Evolutionary conservation across 2,888 invertebrate species (phyloP).

Genomic region (Nomada fucata): DNA sequence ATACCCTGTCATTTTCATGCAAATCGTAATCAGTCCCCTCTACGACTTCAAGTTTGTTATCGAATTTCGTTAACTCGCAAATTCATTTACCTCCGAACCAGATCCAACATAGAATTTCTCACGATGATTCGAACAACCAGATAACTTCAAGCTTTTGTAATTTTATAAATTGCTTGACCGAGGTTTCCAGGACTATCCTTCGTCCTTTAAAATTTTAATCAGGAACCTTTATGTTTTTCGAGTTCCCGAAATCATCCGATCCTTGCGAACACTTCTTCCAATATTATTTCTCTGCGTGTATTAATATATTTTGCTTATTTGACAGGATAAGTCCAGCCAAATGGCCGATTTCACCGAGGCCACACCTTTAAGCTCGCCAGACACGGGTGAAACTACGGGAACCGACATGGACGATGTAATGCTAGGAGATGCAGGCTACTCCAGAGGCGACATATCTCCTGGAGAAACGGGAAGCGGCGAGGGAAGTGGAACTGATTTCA

Average conservation of each 20-base stretch:
- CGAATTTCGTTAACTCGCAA: neutral
- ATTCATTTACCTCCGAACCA: neutral
- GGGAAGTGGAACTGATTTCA: conserved; percentile 68
- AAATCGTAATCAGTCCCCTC: conserved; percentile 15
- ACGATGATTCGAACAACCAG: too few species aligned
- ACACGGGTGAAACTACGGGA: conserved; percentile 52
- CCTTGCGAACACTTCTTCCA: too few species aligned
- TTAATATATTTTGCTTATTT: neutral
- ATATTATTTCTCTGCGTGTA: too few species aligned
- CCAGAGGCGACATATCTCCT: conserved; percentile 77
- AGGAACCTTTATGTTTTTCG: too few species aligned
- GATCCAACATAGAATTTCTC: too few species aligned
- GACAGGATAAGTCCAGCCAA: conserved; percentile 39
- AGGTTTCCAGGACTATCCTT: too few species aligned
- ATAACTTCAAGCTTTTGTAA: too few species aligned
- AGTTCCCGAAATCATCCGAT: too few species aligned
- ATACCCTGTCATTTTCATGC: conserved; percentile 4
- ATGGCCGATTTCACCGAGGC: conserved; percentile 67
- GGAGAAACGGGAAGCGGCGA: conserved; percentile 76
- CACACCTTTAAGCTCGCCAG: conserved; percentile 71
- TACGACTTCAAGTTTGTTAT: neutral
- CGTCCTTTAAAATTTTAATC: too few species aligned
- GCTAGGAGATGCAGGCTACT: conserved; percentile 76
- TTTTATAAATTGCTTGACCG: too few species aligned
- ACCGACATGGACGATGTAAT: conserved; percentile 75